Conservation (phyloP, 2,888 invertebrate species). For the Cephus spinipes region DNA sequence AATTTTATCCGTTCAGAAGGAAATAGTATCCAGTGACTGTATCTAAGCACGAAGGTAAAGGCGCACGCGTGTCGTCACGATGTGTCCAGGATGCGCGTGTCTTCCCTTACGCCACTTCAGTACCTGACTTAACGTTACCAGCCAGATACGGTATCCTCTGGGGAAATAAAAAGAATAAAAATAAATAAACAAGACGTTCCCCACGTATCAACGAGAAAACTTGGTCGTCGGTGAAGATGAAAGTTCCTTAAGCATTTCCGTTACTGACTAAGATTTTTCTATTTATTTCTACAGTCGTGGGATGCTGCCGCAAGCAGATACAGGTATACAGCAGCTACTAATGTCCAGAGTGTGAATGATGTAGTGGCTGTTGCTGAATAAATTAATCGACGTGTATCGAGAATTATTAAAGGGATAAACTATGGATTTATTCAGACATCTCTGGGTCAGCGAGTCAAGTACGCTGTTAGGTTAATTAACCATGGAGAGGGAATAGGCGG, state of each 20-base stretch:
- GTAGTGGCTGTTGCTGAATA: neutral
- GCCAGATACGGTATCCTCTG: neutral
- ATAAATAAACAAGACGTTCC: neutral
- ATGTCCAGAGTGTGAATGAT: neutral
- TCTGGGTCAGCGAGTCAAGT: constrained; percentile 41
- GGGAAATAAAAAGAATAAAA: neutral
- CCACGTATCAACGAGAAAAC: neutral
- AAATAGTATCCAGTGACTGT: constrained; percentile 2
- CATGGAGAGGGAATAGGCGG: neutral
- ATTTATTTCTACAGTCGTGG: neutral
- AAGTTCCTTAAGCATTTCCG: neutral
- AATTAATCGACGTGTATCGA: neutral
- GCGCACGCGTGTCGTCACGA: constrained; percentile 60
- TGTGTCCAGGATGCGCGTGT: constrained; percentile 64
- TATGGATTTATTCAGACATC: neutral
- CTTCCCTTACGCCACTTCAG: constrained; percentile 46
- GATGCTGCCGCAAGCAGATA: neutral
- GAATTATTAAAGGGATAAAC: neutral
- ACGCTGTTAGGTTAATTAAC: constrained; percentile 14
- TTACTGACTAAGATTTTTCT: neutral
- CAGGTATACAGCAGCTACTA: neutral
- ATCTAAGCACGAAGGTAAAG: constrained; percentile 22
- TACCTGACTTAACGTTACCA: constrained; percentile 9
- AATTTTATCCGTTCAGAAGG: neutral
- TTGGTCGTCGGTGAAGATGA: neutral